Base-by-base conservation (phyloP, 2,888 invertebrate genomes). In the Drosophila picticornis region DNA sequence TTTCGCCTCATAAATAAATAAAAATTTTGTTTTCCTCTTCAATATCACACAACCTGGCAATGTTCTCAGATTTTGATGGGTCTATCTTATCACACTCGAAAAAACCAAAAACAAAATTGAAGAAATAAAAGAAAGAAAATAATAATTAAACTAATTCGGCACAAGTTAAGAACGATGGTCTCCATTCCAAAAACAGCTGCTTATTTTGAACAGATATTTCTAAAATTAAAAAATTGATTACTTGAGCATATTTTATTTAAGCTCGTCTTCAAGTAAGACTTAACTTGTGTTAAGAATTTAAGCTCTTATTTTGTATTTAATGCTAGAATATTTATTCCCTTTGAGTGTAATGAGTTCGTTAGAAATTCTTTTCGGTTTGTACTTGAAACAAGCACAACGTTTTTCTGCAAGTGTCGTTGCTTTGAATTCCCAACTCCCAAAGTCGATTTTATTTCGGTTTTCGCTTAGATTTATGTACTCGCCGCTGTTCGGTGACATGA, bases 391-490 rank as follows among this genome's bases (percentile, higher is more conserved):
- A 9, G 22, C 16, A 46, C 25, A 13, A 25, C 9, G 46, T 29
- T 34, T 53, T 55, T 34, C 27, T 56, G 25, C 25, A 0, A 55
- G 57, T 57, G 57, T 16, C 29, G 13, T 36, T 50, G 16, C 34
- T 36, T 25, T 11, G 34, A 36, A 25, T 55, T 55, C 25, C 55
- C 25, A 38, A 56, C 38, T 56, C 27, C 2, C n/a, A 27, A 36
- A 55, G 11, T 36, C n/a, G 7, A 38, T 11, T 19, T 11, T 55
- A 11, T 38, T 22, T 55, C 16, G 53, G 6, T 65, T 36, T 53
- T 61, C 46, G 57, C 66, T 76, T 70, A 80, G 83, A 83, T 83
- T 84, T 84, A 84, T 84, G 80, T 77, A 66, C 75, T 25, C 57
- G 51, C 59, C 59, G 71, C 43, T 67, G 29, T 63, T 46, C 74